Evolutionary conservation across 1,140 invertebrate species (phyloP), one percentile per base, ranked within the genome.

Genomic region (Solen grandis): DNA sequence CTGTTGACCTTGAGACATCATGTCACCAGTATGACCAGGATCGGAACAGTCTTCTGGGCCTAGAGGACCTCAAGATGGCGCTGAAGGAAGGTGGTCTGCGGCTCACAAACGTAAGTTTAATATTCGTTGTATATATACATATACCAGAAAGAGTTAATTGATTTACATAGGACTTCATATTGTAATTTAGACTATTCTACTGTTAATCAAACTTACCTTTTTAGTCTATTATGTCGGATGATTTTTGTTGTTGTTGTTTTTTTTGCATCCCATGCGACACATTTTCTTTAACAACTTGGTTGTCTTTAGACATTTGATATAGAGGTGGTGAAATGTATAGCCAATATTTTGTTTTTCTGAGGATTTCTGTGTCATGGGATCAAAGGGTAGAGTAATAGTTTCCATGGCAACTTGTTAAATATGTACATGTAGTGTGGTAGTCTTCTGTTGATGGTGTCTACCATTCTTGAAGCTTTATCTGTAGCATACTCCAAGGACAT

Each of bases 11-110:
- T 19, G 84, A 86, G 66, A 76, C 81, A 55, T 79, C 85, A 2
- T 89, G 87, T 33, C 62, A 80, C 10, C 85, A 86, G 41, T 85
- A 86, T 63, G 89, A 90, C 83, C 88, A 84, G 27, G 88, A 89
- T 22, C 82, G 83, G 29, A 86, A 77, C 65, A 87, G 88, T 0
- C 59, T 72, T 25, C 72, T 90, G 22, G 84, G 84, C 5, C 41
- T 81, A 5, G 89, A 89, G 27, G 89, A 90, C 74, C 46, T 89
- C 25, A 89, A 89, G 66, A 74, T 79, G 41, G 85, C 86, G 36
- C 75, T 90, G 2, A 87, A 87, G 79, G 76, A 85, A 25, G 84
- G 84, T 19, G 89, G 89, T 38, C 76, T 90, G 10, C 73, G 89
- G 27, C 82, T 90, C 2, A 90, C 89, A 14, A 88, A 84, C 86